phyloP scores from a whole-genome alignment of 2,888 invertebrate species.

The Parapristionchus giblindavisi region DNA sequence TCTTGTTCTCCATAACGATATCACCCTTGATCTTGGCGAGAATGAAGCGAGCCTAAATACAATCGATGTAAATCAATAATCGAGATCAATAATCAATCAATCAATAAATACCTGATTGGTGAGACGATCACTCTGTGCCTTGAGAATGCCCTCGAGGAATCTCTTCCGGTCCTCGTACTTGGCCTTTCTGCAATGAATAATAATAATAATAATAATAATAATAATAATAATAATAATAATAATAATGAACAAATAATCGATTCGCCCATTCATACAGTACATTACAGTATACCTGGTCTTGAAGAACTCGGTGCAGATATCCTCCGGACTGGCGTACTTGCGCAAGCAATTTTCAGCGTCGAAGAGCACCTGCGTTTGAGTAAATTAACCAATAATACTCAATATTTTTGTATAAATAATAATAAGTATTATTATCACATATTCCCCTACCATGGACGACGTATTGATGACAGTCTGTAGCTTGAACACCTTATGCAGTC shows the following conservation, averaged over 20 bases:
- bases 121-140: conserved; percentile 87
- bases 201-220: too few species aligned
- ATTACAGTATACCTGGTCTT: too few species aligned
- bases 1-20: conserved; percentile 85
- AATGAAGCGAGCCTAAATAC: conserved; percentile 81
- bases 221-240: too few species aligned
- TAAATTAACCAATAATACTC: too few species aligned
- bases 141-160: conserved; percentile 86
- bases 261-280: too few species aligned
- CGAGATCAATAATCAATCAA: too few species aligned
- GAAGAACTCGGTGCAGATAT: conserved; percentile 86
- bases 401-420: too few species aligned
- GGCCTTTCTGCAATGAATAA: too few species aligned
- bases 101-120: conserved; percentile 84
- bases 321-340: conserved; percentile 80
- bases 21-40: conserved; percentile 92
- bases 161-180: conserved; percentile 87
- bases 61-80: too few species aligned
- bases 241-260: too few species aligned
- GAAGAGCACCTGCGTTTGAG: conserved; percentile 77
- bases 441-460: conserved; percentile 82
- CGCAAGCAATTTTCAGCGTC: conserved; percentile 77
- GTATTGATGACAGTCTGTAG: conserved; percentile 82
- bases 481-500: conserved; percentile 93
- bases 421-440: neutral